Percentiles rank a stretch among this genome's conserved stretches.
phyloP scores from a whole-genome alignment of 2,113 vertebrate genomes.

The Poecile atricapillus region DNA sequence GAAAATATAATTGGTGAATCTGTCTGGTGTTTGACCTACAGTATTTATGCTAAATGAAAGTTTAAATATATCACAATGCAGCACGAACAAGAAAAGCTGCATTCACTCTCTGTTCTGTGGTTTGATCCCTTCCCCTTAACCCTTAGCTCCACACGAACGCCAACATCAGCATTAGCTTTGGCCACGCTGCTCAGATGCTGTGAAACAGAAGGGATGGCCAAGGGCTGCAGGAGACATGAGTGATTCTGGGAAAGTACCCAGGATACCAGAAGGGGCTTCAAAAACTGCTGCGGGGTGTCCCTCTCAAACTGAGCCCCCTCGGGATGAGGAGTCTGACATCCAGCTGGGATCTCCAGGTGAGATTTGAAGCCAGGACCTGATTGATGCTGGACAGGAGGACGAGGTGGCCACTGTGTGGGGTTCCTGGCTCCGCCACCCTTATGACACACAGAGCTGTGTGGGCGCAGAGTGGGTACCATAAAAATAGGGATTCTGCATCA shows the following conservation, averaged over 20 bases:
- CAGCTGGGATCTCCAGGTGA: not conserved
- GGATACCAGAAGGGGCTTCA: not conserved
- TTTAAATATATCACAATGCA: conserved; percentile 66
- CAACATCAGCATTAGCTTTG: conserved; percentile 42
- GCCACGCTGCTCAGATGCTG: not conserved
- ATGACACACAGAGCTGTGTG: fast-evolving
- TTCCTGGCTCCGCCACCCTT: not conserved
- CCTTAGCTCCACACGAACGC: not conserved
- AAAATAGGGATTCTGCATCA: not conserved
- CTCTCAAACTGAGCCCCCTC: not conserved
- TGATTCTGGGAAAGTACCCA: not conserved
- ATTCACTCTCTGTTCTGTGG: not conserved
- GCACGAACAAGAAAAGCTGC: conserved; percentile 37
- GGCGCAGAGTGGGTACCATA: not conserved
- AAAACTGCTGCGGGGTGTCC: not conserved
- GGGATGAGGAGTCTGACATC: fast-evolving
- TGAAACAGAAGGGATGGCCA: not conserved
- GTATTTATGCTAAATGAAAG: conserved; percentile 66
- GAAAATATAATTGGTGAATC: conserved; percentile 70
- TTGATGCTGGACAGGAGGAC: not conserved
- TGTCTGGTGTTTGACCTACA: conserved; percentile 71
- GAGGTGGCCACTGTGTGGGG: fast-evolving
- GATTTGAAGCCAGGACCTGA: not conserved
- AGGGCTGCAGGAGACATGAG: not conserved
- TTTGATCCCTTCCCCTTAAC: not conserved